These are phyloP conservation scores for Etheostoma cragini DNA, from an alignment of 2,113 vertebrate species.

Conservation along the genomic window DNA sequence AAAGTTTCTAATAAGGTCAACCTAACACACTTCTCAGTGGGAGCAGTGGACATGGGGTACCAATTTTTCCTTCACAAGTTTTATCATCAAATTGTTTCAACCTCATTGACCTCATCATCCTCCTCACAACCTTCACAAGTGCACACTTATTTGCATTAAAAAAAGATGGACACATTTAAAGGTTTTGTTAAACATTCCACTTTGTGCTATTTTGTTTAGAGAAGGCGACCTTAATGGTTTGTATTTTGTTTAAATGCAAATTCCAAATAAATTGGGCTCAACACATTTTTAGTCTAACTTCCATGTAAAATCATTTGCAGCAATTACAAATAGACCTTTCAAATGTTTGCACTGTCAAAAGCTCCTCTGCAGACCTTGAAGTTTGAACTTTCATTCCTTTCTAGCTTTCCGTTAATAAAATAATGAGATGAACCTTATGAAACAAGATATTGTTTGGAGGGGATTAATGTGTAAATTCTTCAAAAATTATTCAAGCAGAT, in stretches of 20 bases:
- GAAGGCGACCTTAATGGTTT: slow-evolving; percentile 42
- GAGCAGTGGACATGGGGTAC: slow-evolving; percentile 31
- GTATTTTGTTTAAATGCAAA: slow-evolving; percentile 69
- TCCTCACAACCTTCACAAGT: slow-evolving; percentile 41
- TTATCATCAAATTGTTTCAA: slow-evolving; percentile 35
- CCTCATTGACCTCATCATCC: slow-evolving; percentile 18
- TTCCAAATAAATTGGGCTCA: slow-evolving; percentile 50
- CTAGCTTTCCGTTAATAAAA: slow-evolving; percentile 18
- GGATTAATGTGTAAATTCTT: slow-evolving; percentile 41
- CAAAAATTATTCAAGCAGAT: slow-evolving; percentile 42
- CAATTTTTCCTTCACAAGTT: slow-evolving; percentile 14
- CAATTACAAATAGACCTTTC: slow-evolving; percentile 42
- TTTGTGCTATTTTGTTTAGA: slow-evolving; percentile 70
- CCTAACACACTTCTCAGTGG: slow-evolving; percentile 33
- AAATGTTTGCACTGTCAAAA: slow-evolving; percentile 25
- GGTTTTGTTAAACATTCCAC: slow-evolving; percentile 68
- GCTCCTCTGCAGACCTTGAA: slow-evolving; percentile 3
- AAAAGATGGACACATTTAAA: slow-evolving; percentile 43
- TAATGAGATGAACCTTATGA: slow-evolving; percentile 39
- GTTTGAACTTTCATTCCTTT: slow-evolving; percentile 14
- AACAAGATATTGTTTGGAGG: slow-evolving; percentile 30
- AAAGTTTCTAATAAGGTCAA: slow-evolving; percentile 57
- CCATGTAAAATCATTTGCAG: slow-evolving; percentile 31
- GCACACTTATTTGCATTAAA: slow-evolving; percentile 50
- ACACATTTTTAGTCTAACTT: slow-evolving; percentile 32